These are phyloP conservation scores for Endotricha flammealis DNA, from an alignment of 2,888 invertebrate species.

Conservation along the genomic window DNA sequence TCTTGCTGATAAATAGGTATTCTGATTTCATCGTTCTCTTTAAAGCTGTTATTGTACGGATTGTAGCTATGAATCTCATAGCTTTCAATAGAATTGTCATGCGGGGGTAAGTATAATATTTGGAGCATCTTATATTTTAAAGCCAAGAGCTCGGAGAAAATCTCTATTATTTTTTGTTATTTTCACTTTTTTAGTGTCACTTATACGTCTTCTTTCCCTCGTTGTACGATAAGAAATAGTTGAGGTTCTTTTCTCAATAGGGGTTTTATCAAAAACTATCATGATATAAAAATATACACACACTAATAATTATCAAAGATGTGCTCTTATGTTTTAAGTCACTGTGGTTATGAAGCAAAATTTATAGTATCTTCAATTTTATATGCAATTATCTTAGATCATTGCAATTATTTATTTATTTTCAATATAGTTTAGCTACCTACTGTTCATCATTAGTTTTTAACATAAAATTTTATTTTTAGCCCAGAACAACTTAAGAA, in stretches of 20 bases:
- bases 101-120: not conserved
- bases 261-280: constrained; percentile 1
- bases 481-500: not conserved
- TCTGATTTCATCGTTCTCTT: too few relatives aligned
- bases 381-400: not conserved
- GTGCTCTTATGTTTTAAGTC: too few relatives aligned
- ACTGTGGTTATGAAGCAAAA: too few relatives aligned
- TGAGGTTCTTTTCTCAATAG: not conserved
- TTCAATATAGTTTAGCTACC: not conserved
- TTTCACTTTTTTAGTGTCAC: not conserved
- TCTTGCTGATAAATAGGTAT: too few relatives aligned
- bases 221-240: not conserved
- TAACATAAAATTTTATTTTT: not conserved
- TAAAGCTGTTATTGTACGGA: too few relatives aligned
- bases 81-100: not conserved
- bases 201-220: not conserved
- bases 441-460: not conserved
- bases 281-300: not conserved
- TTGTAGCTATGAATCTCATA: not conserved
- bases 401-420: not conserved
- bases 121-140: not conserved
- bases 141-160: not conserved
- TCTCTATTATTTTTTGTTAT: not conserved
- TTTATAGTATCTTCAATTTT: not conserved
- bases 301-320: too few relatives aligned